phyloP scores from a whole-genome alignment of 2,888 invertebrate genomes.

The Epirrhoe tristata region DNA sequence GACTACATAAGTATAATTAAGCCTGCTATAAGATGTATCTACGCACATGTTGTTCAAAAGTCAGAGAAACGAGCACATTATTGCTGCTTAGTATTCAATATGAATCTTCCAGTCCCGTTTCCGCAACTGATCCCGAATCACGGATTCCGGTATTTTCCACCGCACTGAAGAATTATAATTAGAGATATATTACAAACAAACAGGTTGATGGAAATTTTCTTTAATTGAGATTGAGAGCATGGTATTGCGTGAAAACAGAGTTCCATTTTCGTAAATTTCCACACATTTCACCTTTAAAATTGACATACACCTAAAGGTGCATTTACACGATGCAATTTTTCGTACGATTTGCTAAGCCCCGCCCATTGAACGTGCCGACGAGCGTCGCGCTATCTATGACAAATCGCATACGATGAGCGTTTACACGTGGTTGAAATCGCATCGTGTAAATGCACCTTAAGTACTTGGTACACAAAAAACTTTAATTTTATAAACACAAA shows the following conservation, averaged over 20 bases:
- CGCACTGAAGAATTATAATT: conserved; percentile 39
- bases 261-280: background rate
- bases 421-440: too few species aligned
- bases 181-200: conserved; percentile 58
- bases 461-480: too few species aligned
- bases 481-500: too few species aligned
- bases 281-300: background rate
- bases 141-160: conserved; percentile 44
- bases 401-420: too few species aligned
- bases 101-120: conserved; percentile 9
- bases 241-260: conserved; percentile 30
- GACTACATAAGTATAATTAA: too few species aligned
- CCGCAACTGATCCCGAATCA: conserved; percentile 21
- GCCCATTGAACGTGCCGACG: too few species aligned
- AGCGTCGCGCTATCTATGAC: too few species aligned
- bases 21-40: too few species aligned
- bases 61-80: background rate
- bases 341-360: too few species aligned
- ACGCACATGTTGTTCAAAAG: background rate
- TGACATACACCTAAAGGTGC: too few species aligned
- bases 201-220: conserved; percentile 57
- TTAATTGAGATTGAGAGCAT: conserved; percentile 42
- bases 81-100: background rate
- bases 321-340: too few species aligned
- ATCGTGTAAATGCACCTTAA: too few species aligned